These are phyloP conservation scores for Gila robusta DNA, from an alignment of 2,797 vertebrate species.

Conservation along the genomic window DNA sequence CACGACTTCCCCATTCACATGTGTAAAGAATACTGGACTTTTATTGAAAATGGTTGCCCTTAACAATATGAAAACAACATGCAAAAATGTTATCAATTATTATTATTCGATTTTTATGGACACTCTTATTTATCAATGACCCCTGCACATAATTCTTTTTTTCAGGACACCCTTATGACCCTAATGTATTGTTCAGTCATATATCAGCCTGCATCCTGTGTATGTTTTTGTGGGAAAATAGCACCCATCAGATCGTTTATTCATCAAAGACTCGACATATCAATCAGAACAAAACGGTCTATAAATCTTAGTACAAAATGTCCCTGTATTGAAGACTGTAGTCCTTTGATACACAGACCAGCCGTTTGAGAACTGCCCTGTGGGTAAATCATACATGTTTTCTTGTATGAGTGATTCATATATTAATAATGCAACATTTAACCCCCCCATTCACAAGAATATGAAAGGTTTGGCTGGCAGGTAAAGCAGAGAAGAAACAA, in stretches of 20 bases:
- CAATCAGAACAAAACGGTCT: slow-evolving; percentile 62
- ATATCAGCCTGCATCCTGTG: neutral
- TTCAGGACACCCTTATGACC: neutral
- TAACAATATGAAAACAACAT: neutral
- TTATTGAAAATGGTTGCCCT: neutral
- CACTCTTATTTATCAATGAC: neutral
- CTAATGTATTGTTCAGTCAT: neutral
- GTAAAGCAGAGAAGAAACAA: slow-evolving; percentile 72
- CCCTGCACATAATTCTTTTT: neutral
- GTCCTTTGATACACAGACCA: slow-evolving; percentile 68
- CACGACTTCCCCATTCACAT: too few species aligned
- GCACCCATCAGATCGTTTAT: slow-evolving; percentile 21
- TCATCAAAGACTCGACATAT: slow-evolving; percentile 50
- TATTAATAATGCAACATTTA: slow-evolving; percentile 79
- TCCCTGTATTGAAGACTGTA: slow-evolving; percentile 53
- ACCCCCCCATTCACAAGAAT: slow-evolving; percentile 67
- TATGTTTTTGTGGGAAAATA: neutral
- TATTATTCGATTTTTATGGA: neutral
- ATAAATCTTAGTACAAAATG: slow-evolving; percentile 62
- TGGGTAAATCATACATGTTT: slow-evolving; percentile 70
- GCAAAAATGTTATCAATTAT: too few species aligned
- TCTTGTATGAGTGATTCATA: slow-evolving; percentile 68
- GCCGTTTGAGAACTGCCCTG: slow-evolving; percentile 66
- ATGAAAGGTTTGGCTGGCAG: slow-evolving; percentile 73
- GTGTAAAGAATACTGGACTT: neutral